phyloP scores from a whole-genome alignment of 2,797 vertebrate species.

The Helicolenus hilgendorfi region DNA sequence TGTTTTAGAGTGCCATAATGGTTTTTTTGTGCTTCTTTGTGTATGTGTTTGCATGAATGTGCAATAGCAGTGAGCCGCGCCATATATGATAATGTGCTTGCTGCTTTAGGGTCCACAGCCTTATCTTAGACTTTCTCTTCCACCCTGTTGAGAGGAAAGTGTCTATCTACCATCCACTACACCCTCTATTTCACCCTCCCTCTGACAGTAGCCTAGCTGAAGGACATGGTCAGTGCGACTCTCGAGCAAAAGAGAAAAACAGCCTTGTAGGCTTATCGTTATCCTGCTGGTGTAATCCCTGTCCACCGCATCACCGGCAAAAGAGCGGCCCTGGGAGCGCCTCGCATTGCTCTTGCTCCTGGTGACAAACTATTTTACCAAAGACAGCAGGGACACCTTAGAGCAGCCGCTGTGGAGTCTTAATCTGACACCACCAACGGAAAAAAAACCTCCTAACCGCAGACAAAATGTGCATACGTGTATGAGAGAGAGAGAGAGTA shows the following conservation, averaged over 20 bases:
- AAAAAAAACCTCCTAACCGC: slow-evolving; percentile 6
- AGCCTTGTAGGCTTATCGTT: slow-evolving; percentile 85
- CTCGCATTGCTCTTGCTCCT: slow-evolving; percentile 50
- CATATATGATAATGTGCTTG: not conserved
- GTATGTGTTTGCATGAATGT: not conserved
- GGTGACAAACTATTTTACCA: slow-evolving; percentile 78
- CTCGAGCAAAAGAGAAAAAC: slow-evolving; percentile 66
- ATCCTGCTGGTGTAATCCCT: slow-evolving; percentile 88
- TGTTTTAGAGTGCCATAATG: slow-evolving; percentile 31
- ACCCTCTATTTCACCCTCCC: slow-evolving; percentile 29
- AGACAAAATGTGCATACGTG: slow-evolving; percentile 20
- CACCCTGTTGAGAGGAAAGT: slow-evolving; percentile 27
- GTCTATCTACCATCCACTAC: not conserved
- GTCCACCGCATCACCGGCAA: slow-evolving; percentile 55
- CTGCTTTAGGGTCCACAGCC: slow-evolving; percentile 22
- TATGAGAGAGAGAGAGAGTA: not conserved
- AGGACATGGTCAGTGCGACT: slow-evolving; percentile 64
- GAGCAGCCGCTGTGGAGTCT: slow-evolving; percentile 68
- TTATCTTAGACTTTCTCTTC: slow-evolving; percentile 26
- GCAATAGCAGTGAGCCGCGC: not conserved
- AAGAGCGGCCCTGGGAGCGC: slow-evolving; percentile 30
- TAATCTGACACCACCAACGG: slow-evolving; percentile 58
- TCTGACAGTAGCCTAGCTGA: slow-evolving; percentile 57
- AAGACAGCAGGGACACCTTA: slow-evolving; percentile 84
- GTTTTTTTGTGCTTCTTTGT: slow-evolving; percentile 20